Base-by-base conservation (phyloP, 2,113 vertebrate genomes). In the Anoplopoma fimbria region DNA sequence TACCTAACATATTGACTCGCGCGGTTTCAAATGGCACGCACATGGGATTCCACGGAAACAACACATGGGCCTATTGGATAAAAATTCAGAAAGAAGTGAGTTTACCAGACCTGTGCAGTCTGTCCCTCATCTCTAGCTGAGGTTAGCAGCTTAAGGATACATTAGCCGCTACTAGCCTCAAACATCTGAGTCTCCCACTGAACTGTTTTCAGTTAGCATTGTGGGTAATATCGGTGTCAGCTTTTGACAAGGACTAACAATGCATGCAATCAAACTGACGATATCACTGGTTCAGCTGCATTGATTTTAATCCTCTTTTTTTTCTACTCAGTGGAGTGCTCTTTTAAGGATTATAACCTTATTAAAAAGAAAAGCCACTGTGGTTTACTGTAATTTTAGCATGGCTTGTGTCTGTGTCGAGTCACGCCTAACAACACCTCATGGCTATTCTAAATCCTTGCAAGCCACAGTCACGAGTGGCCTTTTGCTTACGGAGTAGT, bases 401-500 rank as follows among this genome's bases (percentile, higher is more conserved):
- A 9, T 4, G 2, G 23, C 10, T 69, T 58, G 45, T 23, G 61
- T 70, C 72, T 23, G 21, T 4, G 62, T 19, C 9, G n/a, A 6
- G 1, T 61, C 31, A n/a, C 51, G 69, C 72, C 74, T 40, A 70
- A 77, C 63, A 69, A 36, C 57, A 6, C 53, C 69, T 86, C 83
- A 34, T 25, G 42, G 67, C 78, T 81, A 57, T 83, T 86, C 81
- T 77, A 81, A 85, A 89, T 83, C 74, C 60, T 58, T 45, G 77
- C 67, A 63, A 81, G 57, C 85, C 85, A 9, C 49, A 69, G 75
- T 57, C 91, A 81, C 84, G 1, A 77, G 84, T 82, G 88, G 68
- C 78, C 83, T 77, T 62, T 88, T 87, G 86, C 85, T 74, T 95
- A 91, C 78, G 49, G 64, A 82, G 84, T 77, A 80, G 88, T 89